A percentile compares a stretch with the other conserved stretches of the same genome.
These are phyloP conservation scores for Pterois miles DNA, from an alignment of 2,797 vertebrate species.

Conservation along the genomic window DNA sequence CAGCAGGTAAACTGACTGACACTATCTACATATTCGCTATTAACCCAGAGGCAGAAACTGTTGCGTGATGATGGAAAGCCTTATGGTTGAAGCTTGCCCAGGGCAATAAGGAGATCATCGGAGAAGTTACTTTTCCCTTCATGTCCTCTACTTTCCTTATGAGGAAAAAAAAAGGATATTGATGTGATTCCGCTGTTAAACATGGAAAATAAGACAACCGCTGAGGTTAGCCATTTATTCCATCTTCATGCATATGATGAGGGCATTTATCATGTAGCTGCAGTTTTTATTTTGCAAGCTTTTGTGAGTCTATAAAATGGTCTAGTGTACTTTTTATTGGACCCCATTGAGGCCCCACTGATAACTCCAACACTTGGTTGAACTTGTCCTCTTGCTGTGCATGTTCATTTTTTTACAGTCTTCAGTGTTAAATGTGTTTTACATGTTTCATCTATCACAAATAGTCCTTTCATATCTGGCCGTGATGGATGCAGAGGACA, in stretches of 20 bases:
- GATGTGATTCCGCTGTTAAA: conserved; percentile 59
- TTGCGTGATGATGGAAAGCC: conserved; percentile 64
- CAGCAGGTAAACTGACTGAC: conserved; percentile 37
- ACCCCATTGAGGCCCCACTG: not conserved
- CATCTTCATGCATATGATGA: not conserved
- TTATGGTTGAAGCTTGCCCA: conserved; percentile 57
- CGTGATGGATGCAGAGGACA: conserved; percentile 66
- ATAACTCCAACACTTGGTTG: not conserved
- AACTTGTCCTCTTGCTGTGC: not conserved
- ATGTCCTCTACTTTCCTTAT: conserved; percentile 34
- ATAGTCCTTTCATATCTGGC: conserved; percentile 65
- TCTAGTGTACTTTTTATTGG: conserved; percentile 16
- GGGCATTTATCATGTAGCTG: conserved; percentile 1
- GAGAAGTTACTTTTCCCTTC: conserved; percentile 58
- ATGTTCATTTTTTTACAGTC: not conserved
- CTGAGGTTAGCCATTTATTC: conserved; percentile 45
- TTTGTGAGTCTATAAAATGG: not conserved
- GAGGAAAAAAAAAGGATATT: conserved; percentile 17
- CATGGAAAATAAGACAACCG: conserved; percentile 27
- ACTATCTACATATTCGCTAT: conserved; percentile 61
- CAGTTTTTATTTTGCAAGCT: conserved; percentile 7
- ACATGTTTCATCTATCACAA: conserved; percentile 54
- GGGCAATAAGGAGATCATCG: conserved; percentile 61
- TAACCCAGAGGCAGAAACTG: conserved; percentile 64
- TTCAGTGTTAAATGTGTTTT: conserved; percentile 22